Conservation (phyloP, 2,797 vertebrate species). For the Uromys caudimaculatus region DNA sequence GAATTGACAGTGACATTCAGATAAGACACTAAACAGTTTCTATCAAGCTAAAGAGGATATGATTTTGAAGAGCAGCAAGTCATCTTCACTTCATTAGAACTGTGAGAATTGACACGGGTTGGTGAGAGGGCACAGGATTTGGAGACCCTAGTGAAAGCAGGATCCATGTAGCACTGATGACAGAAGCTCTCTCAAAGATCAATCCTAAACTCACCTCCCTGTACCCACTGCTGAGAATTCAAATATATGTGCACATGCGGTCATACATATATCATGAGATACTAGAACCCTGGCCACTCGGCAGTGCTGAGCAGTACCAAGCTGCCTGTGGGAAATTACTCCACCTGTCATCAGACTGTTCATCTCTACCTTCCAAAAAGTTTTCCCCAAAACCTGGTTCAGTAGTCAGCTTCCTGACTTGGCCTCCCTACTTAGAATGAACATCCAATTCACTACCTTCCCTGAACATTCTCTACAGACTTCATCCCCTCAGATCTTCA, state of each 20-base stretch:
- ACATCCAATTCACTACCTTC: not conserved
- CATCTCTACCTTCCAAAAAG: not conserved
- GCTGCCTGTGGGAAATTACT: not conserved
- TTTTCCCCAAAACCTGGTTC: not conserved
- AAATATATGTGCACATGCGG: accelerated
- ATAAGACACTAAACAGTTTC: not conserved
- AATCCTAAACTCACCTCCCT: too few relatives aligned
- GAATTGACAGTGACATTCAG: not conserved
- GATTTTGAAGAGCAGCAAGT: not conserved
- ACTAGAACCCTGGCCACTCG: accelerated
- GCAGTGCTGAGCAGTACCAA: accelerated
- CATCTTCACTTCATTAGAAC: not conserved
- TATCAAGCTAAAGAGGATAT: not conserved
- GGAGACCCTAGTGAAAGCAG: too few relatives aligned
- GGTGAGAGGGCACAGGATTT: not conserved
- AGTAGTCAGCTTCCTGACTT: not conserved
- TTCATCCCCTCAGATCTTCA: not conserved
- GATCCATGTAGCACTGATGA: not conserved
- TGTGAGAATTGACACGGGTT: not conserved
- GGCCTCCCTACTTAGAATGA: not conserved
- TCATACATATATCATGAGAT: accelerated
- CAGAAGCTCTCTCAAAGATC: not conserved
- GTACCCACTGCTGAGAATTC: not conserved
- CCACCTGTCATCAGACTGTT: not conserved
- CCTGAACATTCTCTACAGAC: not conserved